Evolutionary conservation across 2,888 invertebrate genomes (phyloP), one percentile per base, ranked within the genome.

Genomic region (Eupithecia abbreviata): DNA sequence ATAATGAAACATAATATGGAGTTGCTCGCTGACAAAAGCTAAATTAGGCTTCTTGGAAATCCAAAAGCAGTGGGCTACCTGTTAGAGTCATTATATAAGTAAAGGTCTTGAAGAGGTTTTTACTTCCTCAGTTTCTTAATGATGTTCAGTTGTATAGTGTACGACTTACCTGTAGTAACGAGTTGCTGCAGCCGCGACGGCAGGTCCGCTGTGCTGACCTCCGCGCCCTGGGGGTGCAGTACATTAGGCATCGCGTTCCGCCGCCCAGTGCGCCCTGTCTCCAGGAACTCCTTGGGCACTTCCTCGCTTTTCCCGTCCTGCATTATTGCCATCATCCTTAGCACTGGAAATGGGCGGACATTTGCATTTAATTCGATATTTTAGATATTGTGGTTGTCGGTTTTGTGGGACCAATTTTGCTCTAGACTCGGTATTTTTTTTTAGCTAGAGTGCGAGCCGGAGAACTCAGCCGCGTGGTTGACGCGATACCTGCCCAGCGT

Each of bases 181-280:
- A 98, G 96, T 79, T 97, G 96, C 89, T 97, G 96, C 86, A 98
- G 93, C 85, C 96, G 96, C 76, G 96, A 96, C 5, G 98, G 97
- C 84, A 98, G 95, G 89, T 98, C 97, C 10, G 97, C 97, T 3
- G 97, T 97, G 77, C 96, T 96, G 80, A 97, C 96, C 82, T 96
- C 95, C 51, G 97, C 96, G 85, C 97, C 97, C 85, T 96, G 96
- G 76, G 97, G 96, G 73, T 97, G 97, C 84, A 97, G 93, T 83
- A 98, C 98, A 90, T 98, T 97, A 2, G 98, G 97, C 95, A 98
- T 95, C 71, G 98, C 98, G 93, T 98, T 98, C 82, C 98, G 94
- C 74, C 98, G 96, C 30, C 98, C 98, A 51, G 98, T 98, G 81
- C 98, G 96, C 4, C 98, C 98, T 1, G 98, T 97, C 84, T 97